Base-by-base conservation (phyloP, 2,113 vertebrate species). In the Ammodytes marinus region DNA sequence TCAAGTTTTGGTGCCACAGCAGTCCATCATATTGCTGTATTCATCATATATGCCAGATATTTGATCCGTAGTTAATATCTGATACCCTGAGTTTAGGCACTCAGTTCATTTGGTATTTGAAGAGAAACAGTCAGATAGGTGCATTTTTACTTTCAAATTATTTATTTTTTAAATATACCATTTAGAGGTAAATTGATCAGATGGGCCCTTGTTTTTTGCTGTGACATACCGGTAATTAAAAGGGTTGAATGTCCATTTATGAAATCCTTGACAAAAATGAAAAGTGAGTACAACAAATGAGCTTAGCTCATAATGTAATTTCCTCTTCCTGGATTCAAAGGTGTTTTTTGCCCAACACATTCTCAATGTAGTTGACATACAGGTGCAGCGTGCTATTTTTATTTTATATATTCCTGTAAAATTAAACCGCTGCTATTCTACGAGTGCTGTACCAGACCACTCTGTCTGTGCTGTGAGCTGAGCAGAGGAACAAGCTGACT, bases 311-410 rank as follows among this genome's bases (percentile, higher is more conserved):
- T 27, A 27, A 27, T 27, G 27, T 27, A 27, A 27, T 27, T 27
- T 1, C 27, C 1, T 27, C 27, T 27, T 27, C 27, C 27, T 27
- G 27, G 27, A 27, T 61, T 43, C 14, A 53, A 53, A 61, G 10
- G 9, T 15, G 43, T 49, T 15, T 15, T 27, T 74, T 37, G 61
- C 11, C 10, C 37, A 69, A 12, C 45, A 39, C 45, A 40, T 49
- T 47, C 27, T 6, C 47, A n/a, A 5, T 37, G 10, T 40, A 4
- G 72, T 55, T 2, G 11, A 55, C 27, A 27, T 27, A 81, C 70
- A 81, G 70, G 54, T 67, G 77, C 74, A 27, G 63, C 14, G 5
- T n/a, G 57, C 45, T 79, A 54, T 76, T 82, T 84, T 68, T 75
- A 54, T 58, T 77, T 52, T 45, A 47, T 53, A 61, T 37, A 59